phyloP scores from a whole-genome alignment of 1,140 invertebrate genomes.

The Temnothorax longispinosus region DNA sequence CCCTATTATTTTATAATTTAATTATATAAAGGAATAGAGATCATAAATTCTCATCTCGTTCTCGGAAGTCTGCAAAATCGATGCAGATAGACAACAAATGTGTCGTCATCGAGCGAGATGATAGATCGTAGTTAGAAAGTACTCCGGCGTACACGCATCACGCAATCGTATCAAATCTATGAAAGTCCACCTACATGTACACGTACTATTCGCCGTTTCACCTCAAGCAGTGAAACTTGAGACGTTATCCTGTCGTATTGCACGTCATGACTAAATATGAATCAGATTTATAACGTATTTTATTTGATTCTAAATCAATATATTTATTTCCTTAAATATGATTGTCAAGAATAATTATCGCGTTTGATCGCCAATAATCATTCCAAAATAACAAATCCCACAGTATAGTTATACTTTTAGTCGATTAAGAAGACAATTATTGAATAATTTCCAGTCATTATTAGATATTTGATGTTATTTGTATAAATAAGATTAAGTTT shows the following conservation, averaged over 20 bases:
- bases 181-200: slow-evolving; percentile 73
- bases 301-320: slow-evolving; percentile 6
- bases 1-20: neutral
- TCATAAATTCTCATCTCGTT: neutral
- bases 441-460: neutral
- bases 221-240: slow-evolving; percentile 72
- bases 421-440: neutral
- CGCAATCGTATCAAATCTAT: slow-evolving; percentile 74
- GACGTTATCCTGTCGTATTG: slow-evolving; percentile 65
- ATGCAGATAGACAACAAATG: slow-evolving; percentile 29
- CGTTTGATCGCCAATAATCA: neutral
- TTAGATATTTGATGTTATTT: neutral
- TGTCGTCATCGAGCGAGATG: slow-evolving; percentile 65
- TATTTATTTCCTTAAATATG: neutral
- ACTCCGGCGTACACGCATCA: slow-evolving; percentile 64
- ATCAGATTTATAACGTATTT: slow-evolving; percentile 46
- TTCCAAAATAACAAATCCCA: neutral
- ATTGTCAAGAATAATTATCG: neutral
- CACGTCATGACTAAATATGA: slow-evolving; percentile 52
- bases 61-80: slow-evolving; percentile 18
- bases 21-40: neutral
- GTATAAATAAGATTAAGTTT: slow-evolving; percentile 7
- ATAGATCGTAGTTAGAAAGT: slow-evolving; percentile 75
- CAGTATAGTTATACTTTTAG: neutral
- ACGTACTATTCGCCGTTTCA: slow-evolving; percentile 69